These are phyloP conservation scores for Agrotis clavis DNA, from an alignment of 2,888 invertebrate species.

Conservation along the genomic window DNA sequence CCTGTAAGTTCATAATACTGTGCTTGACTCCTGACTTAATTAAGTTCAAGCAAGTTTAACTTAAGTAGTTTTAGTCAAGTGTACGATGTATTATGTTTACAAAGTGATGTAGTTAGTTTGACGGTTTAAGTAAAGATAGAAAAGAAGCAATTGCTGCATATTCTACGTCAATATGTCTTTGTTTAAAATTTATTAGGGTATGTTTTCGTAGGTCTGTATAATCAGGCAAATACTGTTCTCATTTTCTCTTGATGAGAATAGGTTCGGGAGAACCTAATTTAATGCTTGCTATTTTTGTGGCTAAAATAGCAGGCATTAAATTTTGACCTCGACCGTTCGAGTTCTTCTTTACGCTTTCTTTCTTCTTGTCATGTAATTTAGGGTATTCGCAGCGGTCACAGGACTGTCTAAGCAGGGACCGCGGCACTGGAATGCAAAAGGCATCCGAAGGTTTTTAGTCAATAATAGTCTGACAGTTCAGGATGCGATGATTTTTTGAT, in stretches of 20 bases:
- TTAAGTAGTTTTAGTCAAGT: not conserved
- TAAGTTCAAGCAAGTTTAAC: conserved; percentile 21
- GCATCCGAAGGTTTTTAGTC: no score
- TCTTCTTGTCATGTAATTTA: not conserved
- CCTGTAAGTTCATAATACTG: conserved; percentile 42
- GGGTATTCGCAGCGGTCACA: not conserved
- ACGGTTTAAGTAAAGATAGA: not conserved
- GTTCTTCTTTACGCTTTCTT: not conserved
- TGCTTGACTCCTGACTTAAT: conserved; percentile 46
- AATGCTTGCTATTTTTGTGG: no score
- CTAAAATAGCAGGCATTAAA: no score
- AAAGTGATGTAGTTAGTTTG: not conserved
- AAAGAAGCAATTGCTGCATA: not conserved
- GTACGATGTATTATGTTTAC: conserved; percentile 1
- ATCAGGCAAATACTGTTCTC: not conserved
- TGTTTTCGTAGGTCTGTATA: not conserved
- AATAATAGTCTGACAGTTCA: no score
- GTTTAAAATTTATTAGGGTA: no score
- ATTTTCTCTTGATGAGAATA: not conserved
- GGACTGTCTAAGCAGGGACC: no score
- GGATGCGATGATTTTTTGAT: no score
- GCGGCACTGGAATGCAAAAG: no score
- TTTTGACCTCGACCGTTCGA: not conserved
- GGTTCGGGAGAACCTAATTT: no score
- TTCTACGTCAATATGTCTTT: no score